phyloP scores from a whole-genome alignment of 2,797 vertebrate genomes.

The Columba guinea region DNA sequence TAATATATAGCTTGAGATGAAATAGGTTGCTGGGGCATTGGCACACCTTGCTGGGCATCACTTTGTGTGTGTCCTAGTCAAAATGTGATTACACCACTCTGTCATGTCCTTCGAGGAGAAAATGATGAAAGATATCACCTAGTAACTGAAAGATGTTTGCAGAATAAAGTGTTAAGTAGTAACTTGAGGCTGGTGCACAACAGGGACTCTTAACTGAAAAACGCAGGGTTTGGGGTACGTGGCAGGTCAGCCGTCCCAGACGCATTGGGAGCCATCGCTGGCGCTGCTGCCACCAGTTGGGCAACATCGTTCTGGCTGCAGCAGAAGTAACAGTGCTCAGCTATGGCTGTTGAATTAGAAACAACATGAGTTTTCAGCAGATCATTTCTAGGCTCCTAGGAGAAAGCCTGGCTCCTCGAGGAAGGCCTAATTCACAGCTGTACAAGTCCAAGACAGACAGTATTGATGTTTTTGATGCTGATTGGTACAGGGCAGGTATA shows the following conservation, averaged over 20 bases:
- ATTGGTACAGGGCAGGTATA: slow-evolving; percentile 12
- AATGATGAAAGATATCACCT: background rate
- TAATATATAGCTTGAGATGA: background rate
- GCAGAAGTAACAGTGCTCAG: background rate
- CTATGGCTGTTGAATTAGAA: background rate
- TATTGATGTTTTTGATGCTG: background rate
- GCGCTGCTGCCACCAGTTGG: background rate
- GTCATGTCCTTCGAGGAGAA: background rate
- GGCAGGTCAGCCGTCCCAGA: background rate
- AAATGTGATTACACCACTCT: background rate
- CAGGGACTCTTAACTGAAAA: background rate
- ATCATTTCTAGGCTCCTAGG: background rate
- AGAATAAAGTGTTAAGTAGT: background rate
- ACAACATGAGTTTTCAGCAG: background rate
- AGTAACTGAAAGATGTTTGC: background rate
- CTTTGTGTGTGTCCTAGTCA: background rate
- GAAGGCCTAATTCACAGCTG: background rate
- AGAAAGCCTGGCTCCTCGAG: background rate
- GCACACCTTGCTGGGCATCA: background rate
- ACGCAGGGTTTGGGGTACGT: background rate
- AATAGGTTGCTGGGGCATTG: background rate
- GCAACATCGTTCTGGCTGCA: background rate
- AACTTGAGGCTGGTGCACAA: background rate
- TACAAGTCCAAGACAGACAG: background rate
- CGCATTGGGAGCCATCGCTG: background rate